Evolutionary conservation across 2,113 vertebrate genomes (phyloP), one percentile per base, ranked within the genome.

Genomic region (Paradoxurus hermaphroditus): DNA sequence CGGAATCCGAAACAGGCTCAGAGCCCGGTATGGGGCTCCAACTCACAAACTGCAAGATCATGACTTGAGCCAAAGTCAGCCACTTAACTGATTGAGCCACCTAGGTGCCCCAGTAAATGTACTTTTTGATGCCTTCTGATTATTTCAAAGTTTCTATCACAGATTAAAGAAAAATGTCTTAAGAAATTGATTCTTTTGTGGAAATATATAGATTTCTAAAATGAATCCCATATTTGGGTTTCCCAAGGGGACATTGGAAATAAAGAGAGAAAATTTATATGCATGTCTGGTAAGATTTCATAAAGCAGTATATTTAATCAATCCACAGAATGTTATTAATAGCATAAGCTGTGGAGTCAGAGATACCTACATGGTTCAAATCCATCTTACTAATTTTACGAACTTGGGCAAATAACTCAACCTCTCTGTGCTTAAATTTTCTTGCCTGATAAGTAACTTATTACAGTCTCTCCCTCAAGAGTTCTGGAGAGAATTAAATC

Each of bases 341-440:
- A 49, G 59, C 44, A 67, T 77, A 39, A 77, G 13, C 53, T 70
- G 14, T 73, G 59, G n/a, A 72, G 31, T 53, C 62, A 36, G 46
- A 56, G 19, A 59, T 49, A 77, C 25, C 15, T 85, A 70, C 6
- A 39, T 75, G 23, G 36, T 68, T 94, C 67, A 91, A 34, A 86
- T 65, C 14, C 12, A 62, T 86, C 36, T 84, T 39, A 41, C 56
- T 88, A 36, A 81, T 65, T 63, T 16, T 41, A 25, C 49, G 79
- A 78, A 34, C 36, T 79, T 93, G 63, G 49, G 31, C 63, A 95
- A 89, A 78, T 75, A 56, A 77, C n/a, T 82, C 53, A 53, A 29
- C n/a, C 79, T 87, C 63, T 90, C 72, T 89, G 31, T 39, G 44
- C 84, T 97, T 94, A n/a, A 79, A 73, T 79, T 46, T 53, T 72